These are phyloP conservation scores for Xanthorhoe spadicearia DNA, from an alignment of 2,888 invertebrate genomes.

Conservation along the genomic window DNA sequence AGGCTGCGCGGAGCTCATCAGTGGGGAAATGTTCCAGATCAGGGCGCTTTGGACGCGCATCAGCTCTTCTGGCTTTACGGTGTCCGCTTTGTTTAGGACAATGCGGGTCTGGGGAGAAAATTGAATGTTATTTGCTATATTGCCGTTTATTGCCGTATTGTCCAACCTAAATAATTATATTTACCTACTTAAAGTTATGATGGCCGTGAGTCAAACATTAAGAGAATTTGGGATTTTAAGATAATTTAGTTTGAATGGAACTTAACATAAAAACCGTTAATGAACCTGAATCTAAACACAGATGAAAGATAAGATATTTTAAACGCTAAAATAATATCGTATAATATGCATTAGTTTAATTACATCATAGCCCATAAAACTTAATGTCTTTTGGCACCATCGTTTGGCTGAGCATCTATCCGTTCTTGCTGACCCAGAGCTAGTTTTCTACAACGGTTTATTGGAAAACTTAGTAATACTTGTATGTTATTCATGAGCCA, in stretches of 20 bases:
- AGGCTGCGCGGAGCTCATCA: constrained; percentile 97
- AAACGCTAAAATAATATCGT: not conserved
- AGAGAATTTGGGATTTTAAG: not conserved
- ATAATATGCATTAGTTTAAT: not conserved
- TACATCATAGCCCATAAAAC: constrained; percentile 7
- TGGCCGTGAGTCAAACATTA: too few relatives aligned
- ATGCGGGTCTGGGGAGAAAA: constrained; percentile 89
- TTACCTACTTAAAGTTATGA: too few relatives aligned
- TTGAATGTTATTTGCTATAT: not conserved
- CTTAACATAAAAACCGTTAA: not conserved
- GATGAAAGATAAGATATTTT: not conserved
- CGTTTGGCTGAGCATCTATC: not conserved
- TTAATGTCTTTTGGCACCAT: constrained; percentile 18
- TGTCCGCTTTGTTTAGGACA: constrained; percentile 97
- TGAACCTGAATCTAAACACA: not conserved
- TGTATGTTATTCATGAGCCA: not conserved
- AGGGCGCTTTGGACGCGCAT: constrained; percentile 97
- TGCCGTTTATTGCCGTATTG: too few relatives aligned
- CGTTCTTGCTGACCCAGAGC: not conserved
- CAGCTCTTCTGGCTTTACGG: constrained; percentile 95
- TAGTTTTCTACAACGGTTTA: not conserved
- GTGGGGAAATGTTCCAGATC: constrained; percentile 98
- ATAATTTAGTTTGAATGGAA: not conserved
- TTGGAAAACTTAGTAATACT: not conserved
- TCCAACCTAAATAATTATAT: too few relatives aligned